Conservation (phyloP, 2,797 vertebrate genomes). For the Cygnus olor region DNA sequence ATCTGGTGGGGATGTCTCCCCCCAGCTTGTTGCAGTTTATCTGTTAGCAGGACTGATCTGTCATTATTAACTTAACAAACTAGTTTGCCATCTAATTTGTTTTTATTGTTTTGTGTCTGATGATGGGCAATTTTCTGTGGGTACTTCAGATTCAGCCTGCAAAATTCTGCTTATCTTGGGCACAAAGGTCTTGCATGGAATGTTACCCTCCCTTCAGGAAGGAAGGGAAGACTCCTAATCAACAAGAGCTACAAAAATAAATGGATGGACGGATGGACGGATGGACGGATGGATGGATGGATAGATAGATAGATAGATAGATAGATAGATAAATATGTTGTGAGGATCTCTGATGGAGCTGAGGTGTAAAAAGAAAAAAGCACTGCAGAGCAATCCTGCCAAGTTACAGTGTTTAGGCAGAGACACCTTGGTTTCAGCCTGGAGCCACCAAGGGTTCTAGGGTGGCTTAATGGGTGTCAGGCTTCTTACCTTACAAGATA, state of each 20-base stretch:
- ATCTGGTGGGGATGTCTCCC: neutral
- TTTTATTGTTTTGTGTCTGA: neutral
- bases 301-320: too few relatives aligned
- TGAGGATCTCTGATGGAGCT: neutral
- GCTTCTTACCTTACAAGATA: neutral
- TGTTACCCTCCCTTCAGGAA: neutral
- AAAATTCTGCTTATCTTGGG: neutral
- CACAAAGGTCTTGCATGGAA: neutral
- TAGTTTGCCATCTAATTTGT: neutral
- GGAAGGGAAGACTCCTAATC: neutral
- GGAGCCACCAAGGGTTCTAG: neutral
- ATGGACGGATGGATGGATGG: too few relatives aligned
- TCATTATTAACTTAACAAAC: neutral
- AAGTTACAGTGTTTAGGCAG: neutral
- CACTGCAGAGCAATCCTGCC: neutral
- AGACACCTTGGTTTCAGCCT: neutral
- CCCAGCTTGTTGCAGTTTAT: neutral
- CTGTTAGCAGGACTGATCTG: neutral
- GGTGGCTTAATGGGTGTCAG: neutral
- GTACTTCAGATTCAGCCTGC: neutral
- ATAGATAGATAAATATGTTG: too few relatives aligned
- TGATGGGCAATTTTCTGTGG: neutral
- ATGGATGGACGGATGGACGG: too few relatives aligned
- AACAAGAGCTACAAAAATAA: neutral
- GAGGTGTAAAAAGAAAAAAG: neutral